Conservation (phyloP, 2,113 vertebrate species). For the Ctenomys sociabilis region DNA sequence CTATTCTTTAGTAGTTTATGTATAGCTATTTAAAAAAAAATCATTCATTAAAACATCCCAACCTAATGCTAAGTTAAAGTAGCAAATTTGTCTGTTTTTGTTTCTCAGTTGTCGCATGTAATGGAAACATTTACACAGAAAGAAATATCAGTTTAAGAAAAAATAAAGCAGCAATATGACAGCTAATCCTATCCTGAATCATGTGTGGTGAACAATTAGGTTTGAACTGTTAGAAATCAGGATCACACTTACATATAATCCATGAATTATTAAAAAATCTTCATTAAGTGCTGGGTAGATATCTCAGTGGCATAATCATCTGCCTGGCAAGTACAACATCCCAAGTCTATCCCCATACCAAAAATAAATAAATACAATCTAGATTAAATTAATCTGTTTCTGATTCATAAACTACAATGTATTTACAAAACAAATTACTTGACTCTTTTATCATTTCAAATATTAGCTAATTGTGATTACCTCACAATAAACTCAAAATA, state of each 20-base stretch:
- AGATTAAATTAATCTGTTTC: not conserved
- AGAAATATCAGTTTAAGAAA: not conserved
- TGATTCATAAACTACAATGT: not conserved
- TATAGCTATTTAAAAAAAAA: not conserved
- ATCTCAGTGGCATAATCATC: no score
- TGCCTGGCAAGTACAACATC: no score
- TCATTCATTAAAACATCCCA: constrained; percentile 8
- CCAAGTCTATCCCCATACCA: no score
- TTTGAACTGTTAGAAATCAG: not conserved
- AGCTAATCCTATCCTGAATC: not conserved
- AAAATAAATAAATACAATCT: not conserved
- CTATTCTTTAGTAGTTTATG: not conserved
- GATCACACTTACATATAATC: not conserved
- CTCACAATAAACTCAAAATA: not conserved
- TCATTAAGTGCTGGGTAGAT: not conserved
- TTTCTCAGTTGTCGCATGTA: not conserved
- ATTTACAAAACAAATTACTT: not conserved
- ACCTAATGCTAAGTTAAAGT: not conserved
- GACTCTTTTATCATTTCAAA: not conserved
- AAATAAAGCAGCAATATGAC: not conserved
- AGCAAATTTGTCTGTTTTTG: not conserved
- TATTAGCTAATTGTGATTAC: not conserved
- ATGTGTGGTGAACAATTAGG: not conserved
- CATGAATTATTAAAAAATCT: constrained; percentile 15
- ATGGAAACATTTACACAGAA: constrained; percentile 24